Base-by-base conservation (phyloP, 2,888 invertebrate genomes). In the Chalcosyrphus nemorum region DNA sequence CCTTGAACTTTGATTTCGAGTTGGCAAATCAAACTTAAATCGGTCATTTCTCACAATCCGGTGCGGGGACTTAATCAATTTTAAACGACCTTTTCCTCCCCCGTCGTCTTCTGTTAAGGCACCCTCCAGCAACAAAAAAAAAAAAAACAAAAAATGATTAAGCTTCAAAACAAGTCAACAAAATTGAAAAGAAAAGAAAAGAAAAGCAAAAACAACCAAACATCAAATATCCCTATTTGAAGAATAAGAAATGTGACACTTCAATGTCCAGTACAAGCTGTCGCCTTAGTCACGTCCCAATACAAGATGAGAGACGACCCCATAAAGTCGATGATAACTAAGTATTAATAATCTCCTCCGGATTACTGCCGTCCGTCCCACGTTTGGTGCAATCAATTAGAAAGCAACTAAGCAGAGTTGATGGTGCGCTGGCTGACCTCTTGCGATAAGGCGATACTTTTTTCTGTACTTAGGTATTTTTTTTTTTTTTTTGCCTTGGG, bases 341-440 rank as follows among this genome's bases (percentile, higher is more conserved):
- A 61, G 61, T 54, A 77, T 50, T 72, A 65, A 63, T 70, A 71
- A 61, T 72, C 59, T 66, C 32, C 43, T 54, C 68, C 61, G 76
- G 81, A 81, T 76, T 76, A 81, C 45, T 38, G 13, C 78, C 59
- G 4, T 24, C 24, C 57, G 59, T 56, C 45, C 65, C 45, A 54
- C 43, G 54, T 56, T 68, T 72, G 72, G 47, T 47, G 66, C 63
- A 77, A 35, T 77, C 77, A 63, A 72, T 77, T 78, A 77, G 35
- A 41, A 27, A 45, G 24, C 59, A 71, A 52, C 68, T 45, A 70
- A 56, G 41, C 52, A 52, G 54, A 54, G 19, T 21, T 19, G 15
- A 0, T 19, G 50, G 11, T 43, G n/a, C n/a, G n/a, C n/a, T n/a
- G 35, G 27, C 27, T 66, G 65, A 74, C 74, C 74, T 43, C 24